Conservation (phyloP, 1,140 invertebrate genomes). For the Thaumatotibia leucotreta region DNA sequence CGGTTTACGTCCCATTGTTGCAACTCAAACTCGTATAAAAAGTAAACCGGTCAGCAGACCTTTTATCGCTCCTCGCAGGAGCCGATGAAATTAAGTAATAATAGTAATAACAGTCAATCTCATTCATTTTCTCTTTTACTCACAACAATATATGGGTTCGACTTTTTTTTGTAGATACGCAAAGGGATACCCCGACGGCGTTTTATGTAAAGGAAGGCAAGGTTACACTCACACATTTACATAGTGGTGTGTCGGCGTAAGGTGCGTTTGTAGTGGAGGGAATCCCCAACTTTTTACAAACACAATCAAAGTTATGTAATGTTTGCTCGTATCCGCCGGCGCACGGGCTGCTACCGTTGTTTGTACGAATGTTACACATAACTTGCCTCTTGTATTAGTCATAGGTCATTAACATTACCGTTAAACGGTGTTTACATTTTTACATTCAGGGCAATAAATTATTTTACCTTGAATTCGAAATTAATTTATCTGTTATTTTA, state of each 20-base stretch:
- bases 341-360: slow-evolving; percentile 59
- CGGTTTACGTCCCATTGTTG: slow-evolving; percentile 70
- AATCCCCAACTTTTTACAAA: slow-evolving; percentile 76
- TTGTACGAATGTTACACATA: slow-evolving; percentile 73
- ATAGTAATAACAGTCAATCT: slow-evolving; percentile 71
- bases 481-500: not conserved
- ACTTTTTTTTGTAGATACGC: slow-evolving; percentile 68
- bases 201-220: slow-evolving; percentile 76
- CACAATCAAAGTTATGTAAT: slow-evolving; percentile 76
- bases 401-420: slow-evolving; percentile 73
- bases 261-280: slow-evolving; percentile 69
- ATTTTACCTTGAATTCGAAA: slow-evolving; percentile 3
- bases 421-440: slow-evolving; percentile 64
- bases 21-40: slow-evolving; percentile 63
- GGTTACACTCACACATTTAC: slow-evolving; percentile 67
- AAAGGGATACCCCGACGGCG: slow-evolving; percentile 73
- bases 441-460: slow-evolving; percentile 13
- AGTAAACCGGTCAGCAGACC: slow-evolving; percentile 68
- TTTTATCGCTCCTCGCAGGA: slow-evolving; percentile 66
- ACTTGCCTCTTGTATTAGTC: slow-evolving; percentile 68
- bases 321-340: slow-evolving; percentile 69
- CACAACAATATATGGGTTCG: slow-evolving; percentile 64
- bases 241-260: slow-evolving; percentile 46
- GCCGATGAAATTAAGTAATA: slow-evolving; percentile 65
- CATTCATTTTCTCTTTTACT: slow-evolving; percentile 69